These are phyloP conservation scores for Graptemys geographica DNA, from an alignment of 2,797 vertebrate species.

Conservation along the genomic window DNA sequence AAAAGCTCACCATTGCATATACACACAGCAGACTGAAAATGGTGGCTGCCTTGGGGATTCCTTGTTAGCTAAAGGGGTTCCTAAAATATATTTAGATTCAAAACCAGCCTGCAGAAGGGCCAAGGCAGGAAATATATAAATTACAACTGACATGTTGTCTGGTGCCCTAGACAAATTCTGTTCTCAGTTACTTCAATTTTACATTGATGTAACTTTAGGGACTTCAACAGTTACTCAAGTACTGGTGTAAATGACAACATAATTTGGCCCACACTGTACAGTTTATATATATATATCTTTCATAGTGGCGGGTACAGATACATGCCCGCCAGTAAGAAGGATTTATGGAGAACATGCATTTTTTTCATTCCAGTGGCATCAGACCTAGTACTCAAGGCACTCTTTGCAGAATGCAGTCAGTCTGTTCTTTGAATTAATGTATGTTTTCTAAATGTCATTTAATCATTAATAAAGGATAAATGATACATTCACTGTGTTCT, in stretches of 20 bases:
- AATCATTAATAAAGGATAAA: constrained; percentile 10
- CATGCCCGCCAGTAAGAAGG: not conserved
- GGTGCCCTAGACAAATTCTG: not conserved
- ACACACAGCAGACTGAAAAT: not conserved
- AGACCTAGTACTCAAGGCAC: not conserved
- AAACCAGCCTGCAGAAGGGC: not conserved
- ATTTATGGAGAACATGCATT: not conserved
- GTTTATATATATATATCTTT: not conserved
- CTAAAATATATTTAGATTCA: not conserved
- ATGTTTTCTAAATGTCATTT: not conserved
- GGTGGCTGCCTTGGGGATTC: not conserved
- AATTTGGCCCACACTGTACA: not conserved
- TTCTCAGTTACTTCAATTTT: not conserved
- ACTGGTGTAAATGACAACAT: not conserved
- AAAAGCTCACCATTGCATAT: not conserved
- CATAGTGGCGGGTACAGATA: too few relatives aligned
- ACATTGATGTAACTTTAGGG: not conserved
- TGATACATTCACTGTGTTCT: not conserved
- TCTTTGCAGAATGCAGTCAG: not conserved
- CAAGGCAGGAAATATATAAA: not conserved
- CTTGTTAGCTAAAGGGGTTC: not conserved
- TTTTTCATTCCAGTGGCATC: not conserved
- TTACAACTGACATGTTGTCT: not conserved
- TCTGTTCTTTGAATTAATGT: not conserved
- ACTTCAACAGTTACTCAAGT: not conserved